Conservation (phyloP, 2,888 invertebrate genomes). For the Sesamia inferens region DNA sequence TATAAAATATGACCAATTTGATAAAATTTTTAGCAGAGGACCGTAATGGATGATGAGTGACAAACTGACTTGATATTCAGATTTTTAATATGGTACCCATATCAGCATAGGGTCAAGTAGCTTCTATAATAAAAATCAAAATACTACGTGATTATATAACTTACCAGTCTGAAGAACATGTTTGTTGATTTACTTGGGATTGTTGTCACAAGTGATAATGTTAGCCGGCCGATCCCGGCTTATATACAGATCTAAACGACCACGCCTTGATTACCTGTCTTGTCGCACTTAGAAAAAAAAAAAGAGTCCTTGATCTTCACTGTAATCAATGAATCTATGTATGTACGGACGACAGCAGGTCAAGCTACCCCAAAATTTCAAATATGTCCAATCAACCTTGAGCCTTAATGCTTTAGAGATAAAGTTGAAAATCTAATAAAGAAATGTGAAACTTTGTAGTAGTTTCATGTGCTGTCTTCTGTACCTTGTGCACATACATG, state of each 20-base stretch:
- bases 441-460: too few species aligned
- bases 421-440: too few species aligned
- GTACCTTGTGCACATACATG: slow-evolving; percentile 67
- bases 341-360: slow-evolving; percentile 24
- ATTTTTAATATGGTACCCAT: neutral
- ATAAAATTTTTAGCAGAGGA: neutral
- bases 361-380: too few species aligned
- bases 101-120: neutral
- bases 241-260: slow-evolving; percentile 81
- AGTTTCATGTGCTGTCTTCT: too few species aligned
- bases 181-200: slow-evolving; percentile 78
- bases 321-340: slow-evolving; percentile 76
- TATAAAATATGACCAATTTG: neutral
- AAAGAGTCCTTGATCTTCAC: slow-evolving; percentile 89
- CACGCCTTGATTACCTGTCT: slow-evolving; percentile 81
- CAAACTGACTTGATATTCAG: neutral
- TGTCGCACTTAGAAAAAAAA: slow-evolving; percentile 80
- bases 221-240: slow-evolving; percentile 68
- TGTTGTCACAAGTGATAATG: slow-evolving; percentile 83
- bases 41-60: neutral
- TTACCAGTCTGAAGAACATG: slow-evolving; percentile 88
- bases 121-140: neutral
- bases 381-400: too few species aligned
- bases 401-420: too few species aligned
- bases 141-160: slow-evolving; percentile 48